Conservation (phyloP, 2,113 vertebrate genomes). For the Anarrhichthys ocellatus region DNA sequence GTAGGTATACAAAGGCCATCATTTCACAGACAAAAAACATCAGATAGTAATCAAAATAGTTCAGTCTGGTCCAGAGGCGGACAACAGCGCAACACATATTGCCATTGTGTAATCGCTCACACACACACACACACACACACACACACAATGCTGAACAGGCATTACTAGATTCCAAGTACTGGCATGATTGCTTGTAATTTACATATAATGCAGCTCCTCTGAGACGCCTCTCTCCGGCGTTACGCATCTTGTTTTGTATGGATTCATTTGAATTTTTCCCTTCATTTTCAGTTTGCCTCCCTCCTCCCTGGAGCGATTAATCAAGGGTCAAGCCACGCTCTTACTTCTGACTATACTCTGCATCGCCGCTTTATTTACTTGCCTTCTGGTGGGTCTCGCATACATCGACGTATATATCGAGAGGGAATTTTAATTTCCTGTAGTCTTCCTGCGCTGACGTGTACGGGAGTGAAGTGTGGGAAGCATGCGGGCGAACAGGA, state of each 20-base stretch:
- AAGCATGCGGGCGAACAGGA: slow-evolving; percentile 23
- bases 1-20: too few species aligned
- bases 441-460: slow-evolving; percentile 31
- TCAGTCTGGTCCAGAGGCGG: too few species aligned
- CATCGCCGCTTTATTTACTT: slow-evolving; percentile 48
- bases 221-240: slow-evolving; percentile 3
- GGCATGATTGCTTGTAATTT: slow-evolving; percentile 24
- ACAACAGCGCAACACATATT: neutral
- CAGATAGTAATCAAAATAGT: too few species aligned
- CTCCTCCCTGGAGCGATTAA: slow-evolving; percentile 43
- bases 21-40: neutral
- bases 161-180: neutral
- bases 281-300: slow-evolving; percentile 16
- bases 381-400: slow-evolving; percentile 38
- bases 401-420: slow-evolving; percentile 26
- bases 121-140: neutral
- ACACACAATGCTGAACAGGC: neutral
- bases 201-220: slow-evolving; percentile 40
- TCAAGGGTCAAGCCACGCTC: slow-evolving; percentile 31
- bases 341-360: slow-evolving; percentile 32
- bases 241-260: slow-evolving; percentile 21
- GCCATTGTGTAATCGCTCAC: neutral
- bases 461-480: slow-evolving; percentile 11
- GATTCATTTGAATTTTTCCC: slow-evolving; percentile 18
- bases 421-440: slow-evolving; percentile 70